Conservation (phyloP, 2,797 vertebrate species). For the Iguana delicatissima region DNA sequence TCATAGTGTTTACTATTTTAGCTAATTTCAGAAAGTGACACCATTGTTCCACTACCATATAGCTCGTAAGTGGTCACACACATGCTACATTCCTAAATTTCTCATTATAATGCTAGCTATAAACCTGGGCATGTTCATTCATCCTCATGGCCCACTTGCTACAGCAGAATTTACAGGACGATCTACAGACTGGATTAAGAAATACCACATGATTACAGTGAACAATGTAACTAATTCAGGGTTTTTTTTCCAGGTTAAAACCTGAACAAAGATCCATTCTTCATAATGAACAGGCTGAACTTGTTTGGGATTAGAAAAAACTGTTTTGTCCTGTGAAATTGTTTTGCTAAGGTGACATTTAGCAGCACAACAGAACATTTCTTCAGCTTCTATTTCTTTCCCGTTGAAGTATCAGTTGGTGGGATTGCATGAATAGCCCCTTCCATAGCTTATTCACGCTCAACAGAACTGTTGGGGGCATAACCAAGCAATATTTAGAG, state of each 20-base stretch:
- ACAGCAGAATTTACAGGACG: neutral
- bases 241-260: constrained; percentile 7
- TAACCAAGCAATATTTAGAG: neutral
- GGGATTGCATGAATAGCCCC: neutral
- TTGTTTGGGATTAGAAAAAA: neutral
- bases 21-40: neutral
- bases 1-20: rapidly evolving
- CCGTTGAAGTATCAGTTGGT: neutral
- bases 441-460: neutral
- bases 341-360: neutral
- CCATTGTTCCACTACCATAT: neutral
- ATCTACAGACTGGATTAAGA: neutral
- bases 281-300: neutral
- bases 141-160: neutral
- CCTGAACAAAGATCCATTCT: constrained; percentile 5
- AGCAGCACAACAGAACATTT: neutral
- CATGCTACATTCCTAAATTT: neutral
- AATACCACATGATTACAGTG: neutral
- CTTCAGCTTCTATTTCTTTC: no score
- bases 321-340: neutral
- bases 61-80: neutral
- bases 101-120: neutral
- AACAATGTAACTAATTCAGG: neutral
- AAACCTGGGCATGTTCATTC: neutral
- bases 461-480: neutral